Evolutionary conservation across 2,113 vertebrate genomes (phyloP).

Genomic region (Sander lucioperca): DNA sequence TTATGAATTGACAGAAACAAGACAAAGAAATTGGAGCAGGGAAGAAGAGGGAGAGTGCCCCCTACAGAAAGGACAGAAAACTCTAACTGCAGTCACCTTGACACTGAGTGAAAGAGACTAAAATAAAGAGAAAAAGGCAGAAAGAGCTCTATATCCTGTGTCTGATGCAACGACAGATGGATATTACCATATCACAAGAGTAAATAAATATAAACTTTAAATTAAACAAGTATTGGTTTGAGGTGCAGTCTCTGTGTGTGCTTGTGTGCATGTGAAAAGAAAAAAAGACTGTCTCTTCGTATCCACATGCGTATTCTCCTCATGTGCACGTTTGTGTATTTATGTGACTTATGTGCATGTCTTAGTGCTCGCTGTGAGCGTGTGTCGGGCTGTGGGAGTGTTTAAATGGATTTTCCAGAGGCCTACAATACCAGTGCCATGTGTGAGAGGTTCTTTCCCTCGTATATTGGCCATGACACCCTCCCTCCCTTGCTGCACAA

Average conservation of each 20-base stretch:
- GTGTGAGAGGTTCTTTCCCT: conserved; percentile 72
- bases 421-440: conserved; percentile 58
- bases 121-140: conserved; percentile 6
- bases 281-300: background rate
- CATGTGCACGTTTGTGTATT: conserved; percentile 48
- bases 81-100: conserved; percentile 38
- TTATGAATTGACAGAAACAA: conserved; percentile 39
- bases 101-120: conserved; percentile 36
- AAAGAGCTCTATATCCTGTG: conserved; percentile 17
- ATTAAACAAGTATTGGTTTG: conserved; percentile 1
- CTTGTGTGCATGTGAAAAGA: background rate
- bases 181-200: conserved; percentile 21
- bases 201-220: background rate
- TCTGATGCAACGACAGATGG: conserved; percentile 39
- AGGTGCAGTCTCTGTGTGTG: background rate
- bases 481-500: conserved; percentile 43
- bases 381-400: conserved; percentile 48
- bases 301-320: conserved; percentile 38
- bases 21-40: background rate
- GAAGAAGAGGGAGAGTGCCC: conserved; percentile 71
- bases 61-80: conserved; percentile 69
- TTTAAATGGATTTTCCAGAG: conserved; percentile 79
- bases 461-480: conserved; percentile 70
- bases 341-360: conserved; percentile 52
- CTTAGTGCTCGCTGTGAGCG: conserved; percentile 43